Evolutionary conservation across 1,140 invertebrate genomes (phyloP), one percentile per base, ranked within the genome.

Genomic region (Frieseomelitta varia): DNA sequence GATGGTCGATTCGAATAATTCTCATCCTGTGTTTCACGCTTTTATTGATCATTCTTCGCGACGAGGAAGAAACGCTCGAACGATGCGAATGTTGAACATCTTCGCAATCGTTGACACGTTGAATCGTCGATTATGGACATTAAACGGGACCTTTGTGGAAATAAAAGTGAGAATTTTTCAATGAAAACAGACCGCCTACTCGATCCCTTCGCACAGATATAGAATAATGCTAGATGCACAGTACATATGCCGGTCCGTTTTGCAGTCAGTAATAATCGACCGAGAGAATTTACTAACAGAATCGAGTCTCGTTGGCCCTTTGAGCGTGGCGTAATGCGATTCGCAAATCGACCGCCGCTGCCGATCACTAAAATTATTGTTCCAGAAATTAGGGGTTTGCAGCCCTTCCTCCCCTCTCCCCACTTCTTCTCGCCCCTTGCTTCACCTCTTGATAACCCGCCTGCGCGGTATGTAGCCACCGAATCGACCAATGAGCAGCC

Each of bases 351-450:
- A 74, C 68, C 85, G 47, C 71, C 74, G 81, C 39, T 71, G 65
- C 67, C 72, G 77, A 88, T 85, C n/a, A 83, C 69, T 86, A 75
- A 86, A 90, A 91, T 89, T 91, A 88, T 90, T 65, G 73, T 87
- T 87, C 69, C 56, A 55, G 68, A 81, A 84, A 89, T 89, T 89
- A 89, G 79, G 85, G 87, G 73, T 61, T 81, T 76, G 75, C 58
- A 56, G 56, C 65, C 75, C 39, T 63, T 69, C 75, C 61, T 53
- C 58, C 55, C 47, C 14, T 27, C 17, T 12, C 14, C 6, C 39
- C 39, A 6, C 39, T 8, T 47, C 39, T 10, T 47, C 39, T 47
- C 39, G 39, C 39, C 39, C 39, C 39, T 47, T 47, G 39, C 39
- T 8, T 47, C 39, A 47, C 39, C 51, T 65, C 63, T 58, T 4